These are phyloP conservation scores for Cydia pomonella DNA, from an alignment of 1,140 invertebrate species.

Conservation along the genomic window DNA sequence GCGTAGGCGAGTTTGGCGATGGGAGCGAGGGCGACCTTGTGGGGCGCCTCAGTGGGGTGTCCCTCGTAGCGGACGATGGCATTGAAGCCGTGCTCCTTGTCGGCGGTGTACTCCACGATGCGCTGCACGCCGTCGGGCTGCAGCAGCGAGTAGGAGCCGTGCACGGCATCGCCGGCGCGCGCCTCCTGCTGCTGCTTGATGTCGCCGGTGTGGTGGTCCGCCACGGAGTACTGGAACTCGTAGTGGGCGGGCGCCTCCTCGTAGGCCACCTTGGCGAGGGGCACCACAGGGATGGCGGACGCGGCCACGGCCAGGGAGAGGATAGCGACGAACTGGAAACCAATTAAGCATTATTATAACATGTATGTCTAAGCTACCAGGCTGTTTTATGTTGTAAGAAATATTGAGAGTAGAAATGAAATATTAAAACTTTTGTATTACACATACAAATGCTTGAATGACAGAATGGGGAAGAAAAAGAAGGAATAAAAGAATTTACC, in stretches of 20 bases:
- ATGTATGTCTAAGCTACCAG: too few species aligned
- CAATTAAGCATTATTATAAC: too few species aligned
- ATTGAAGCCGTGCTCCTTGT: constrained; percentile 35
- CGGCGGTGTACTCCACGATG: constrained; percentile 82
- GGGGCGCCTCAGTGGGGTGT: constrained; percentile 29
- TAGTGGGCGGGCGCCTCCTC: constrained; percentile 83
- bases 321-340: constrained; percentile 59
- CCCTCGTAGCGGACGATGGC: constrained; percentile 35
- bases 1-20: constrained; percentile 50
- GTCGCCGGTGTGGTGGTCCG: constrained; percentile 81
- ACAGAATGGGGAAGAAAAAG: too few species aligned
- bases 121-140: constrained; percentile 83
- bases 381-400: too few species aligned
- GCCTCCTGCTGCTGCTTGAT: constrained; percentile 73
- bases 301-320: constrained; percentile 60
- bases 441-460: too few species aligned
- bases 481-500: too few species aligned
- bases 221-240: constrained; percentile 85
- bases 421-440: too few species aligned
- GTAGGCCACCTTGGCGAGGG: constrained; percentile 57
- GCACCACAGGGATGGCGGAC: constrained; percentile 54
- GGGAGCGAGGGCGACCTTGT: constrained; percentile 34
- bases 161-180: constrained; percentile 82
- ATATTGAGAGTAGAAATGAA: too few species aligned
- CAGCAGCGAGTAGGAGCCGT: constrained; percentile 82